Conservation (phyloP, 2,797 vertebrate genomes). For the Eleutherodactylus coqui region DNA sequence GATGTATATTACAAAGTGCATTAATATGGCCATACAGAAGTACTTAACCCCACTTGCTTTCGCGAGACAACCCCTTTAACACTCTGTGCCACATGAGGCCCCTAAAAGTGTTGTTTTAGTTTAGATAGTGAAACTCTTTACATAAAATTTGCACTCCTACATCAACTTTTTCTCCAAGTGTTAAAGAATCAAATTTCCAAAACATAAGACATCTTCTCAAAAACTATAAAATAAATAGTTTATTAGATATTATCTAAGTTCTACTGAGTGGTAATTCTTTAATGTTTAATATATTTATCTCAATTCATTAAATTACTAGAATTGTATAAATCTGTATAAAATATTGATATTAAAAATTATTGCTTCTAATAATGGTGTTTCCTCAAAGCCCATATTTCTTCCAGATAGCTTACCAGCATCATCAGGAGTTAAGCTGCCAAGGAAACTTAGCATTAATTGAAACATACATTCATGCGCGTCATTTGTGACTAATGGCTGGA, state of each 20-base stretch:
- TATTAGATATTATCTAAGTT: background rate
- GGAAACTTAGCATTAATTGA: constrained; percentile 18
- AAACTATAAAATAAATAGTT: background rate
- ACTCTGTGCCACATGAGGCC: too few relatives aligned
- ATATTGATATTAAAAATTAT: constrained; percentile 8
- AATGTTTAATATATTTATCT: constrained; percentile 19
- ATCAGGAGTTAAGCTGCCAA: constrained; percentile 4
- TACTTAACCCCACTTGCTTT: too few relatives aligned
- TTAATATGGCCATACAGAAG: too few relatives aligned
- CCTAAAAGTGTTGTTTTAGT: too few relatives aligned
- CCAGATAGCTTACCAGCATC: background rate
- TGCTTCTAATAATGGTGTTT: constrained; percentile 4
- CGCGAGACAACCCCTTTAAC: too few relatives aligned
- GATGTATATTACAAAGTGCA: too few relatives aligned
- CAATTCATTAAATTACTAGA: constrained; percentile 8
- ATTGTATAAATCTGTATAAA: background rate
- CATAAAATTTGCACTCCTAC: too few relatives aligned
- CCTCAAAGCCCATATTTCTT: constrained; percentile 13
- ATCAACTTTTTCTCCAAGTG: background rate
- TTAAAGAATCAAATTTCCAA: background rate
- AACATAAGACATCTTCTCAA: background rate
- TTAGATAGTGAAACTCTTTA: background rate
- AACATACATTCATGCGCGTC: background rate
- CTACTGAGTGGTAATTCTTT: constrained; percentile 19
- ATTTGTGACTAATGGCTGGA: background rate